These are phyloP conservation scores for Apantesis nais DNA, from an alignment of 2,888 invertebrate genomes.

Conservation along the genomic window DNA sequence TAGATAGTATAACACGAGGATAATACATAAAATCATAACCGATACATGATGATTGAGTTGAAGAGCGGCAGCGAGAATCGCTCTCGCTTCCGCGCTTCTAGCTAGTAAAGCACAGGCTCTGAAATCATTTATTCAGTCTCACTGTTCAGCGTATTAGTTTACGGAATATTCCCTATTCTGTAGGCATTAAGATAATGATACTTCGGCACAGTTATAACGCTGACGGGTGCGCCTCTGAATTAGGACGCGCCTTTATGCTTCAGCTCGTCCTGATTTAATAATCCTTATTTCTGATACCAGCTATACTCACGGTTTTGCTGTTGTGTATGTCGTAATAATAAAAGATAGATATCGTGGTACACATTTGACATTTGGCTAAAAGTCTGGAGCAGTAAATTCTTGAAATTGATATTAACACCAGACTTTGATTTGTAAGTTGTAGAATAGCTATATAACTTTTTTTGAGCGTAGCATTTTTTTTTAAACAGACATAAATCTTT, in stretches of 20 bases:
- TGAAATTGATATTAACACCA: too few relatives aligned
- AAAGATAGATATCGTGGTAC: neutral
- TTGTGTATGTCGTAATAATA: neutral
- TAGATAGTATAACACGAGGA: too few relatives aligned
- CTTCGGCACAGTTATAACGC: slow-evolving; percentile 44
- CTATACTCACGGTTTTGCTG: neutral
- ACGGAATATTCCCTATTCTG: slow-evolving; percentile 55
- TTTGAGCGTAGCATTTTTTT: too few relatives aligned
- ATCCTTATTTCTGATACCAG: slow-evolving; percentile 25
- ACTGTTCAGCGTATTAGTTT: slow-evolving; percentile 59
- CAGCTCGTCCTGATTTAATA: slow-evolving; percentile 27
- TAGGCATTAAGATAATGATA: slow-evolving; percentile 60
- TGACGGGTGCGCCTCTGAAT: slow-evolving; percentile 32
- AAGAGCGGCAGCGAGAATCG: too few relatives aligned
- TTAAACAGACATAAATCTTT: too few relatives aligned
- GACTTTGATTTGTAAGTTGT: too few relatives aligned
- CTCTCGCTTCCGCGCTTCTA: slow-evolving; percentile 14
- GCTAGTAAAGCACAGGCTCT: slow-evolving; percentile 15
- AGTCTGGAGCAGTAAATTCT: too few relatives aligned
- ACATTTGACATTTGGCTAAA: neutral
- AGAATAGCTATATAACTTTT: too few relatives aligned
- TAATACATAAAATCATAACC: neutral
- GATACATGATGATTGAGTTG: neutral
- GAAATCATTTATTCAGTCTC: slow-evolving; percentile 63
- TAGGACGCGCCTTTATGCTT: slow-evolving; percentile 35